These are phyloP conservation scores for Luidia sarsii DNA, from an alignment of 53 echinoderm and acorn worm species.

Conservation along the genomic window DNA sequence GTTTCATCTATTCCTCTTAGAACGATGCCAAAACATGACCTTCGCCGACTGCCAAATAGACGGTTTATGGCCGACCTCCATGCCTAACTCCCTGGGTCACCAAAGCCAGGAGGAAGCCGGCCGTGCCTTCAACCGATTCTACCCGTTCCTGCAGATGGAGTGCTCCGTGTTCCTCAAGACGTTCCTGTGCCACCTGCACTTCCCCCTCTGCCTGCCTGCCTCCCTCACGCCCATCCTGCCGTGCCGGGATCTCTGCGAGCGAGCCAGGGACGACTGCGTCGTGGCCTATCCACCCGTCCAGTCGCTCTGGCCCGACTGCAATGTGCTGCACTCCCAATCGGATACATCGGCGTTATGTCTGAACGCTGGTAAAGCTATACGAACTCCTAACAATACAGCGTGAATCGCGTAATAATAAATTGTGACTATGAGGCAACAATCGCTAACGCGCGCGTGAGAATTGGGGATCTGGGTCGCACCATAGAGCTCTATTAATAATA, in stretches of 20 bases:
- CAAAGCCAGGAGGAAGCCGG: background rate
- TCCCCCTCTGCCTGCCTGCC: background rate
- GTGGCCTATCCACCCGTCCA: background rate
- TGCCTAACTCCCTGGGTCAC: background rate
- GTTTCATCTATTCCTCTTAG: background rate
- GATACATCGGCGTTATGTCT: too few relatives aligned
- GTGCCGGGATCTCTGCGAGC: background rate
- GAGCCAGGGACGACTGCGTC: background rate
- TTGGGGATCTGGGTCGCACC: too few relatives aligned
- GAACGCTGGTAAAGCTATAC: too few relatives aligned
- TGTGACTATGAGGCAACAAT: too few relatives aligned
- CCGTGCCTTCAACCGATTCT: background rate
- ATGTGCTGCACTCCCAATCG: too few relatives aligned
- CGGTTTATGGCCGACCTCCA: too few relatives aligned
- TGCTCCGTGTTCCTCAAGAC: background rate
- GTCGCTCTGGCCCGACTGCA: background rate
- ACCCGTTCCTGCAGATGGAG: constrained; percentile 1
- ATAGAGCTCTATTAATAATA: too few relatives aligned
- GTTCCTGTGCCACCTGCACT: constrained; percentile 1
- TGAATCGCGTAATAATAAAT: too few relatives aligned
- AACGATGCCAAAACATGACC: background rate
- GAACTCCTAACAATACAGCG: too few relatives aligned
- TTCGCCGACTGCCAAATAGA: background rate
- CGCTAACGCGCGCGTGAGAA: too few relatives aligned
- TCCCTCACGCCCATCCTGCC: background rate